phyloP scores from a whole-genome alignment of 2,888 invertebrate genomes.

The Quadroppia sp. region DNA sequence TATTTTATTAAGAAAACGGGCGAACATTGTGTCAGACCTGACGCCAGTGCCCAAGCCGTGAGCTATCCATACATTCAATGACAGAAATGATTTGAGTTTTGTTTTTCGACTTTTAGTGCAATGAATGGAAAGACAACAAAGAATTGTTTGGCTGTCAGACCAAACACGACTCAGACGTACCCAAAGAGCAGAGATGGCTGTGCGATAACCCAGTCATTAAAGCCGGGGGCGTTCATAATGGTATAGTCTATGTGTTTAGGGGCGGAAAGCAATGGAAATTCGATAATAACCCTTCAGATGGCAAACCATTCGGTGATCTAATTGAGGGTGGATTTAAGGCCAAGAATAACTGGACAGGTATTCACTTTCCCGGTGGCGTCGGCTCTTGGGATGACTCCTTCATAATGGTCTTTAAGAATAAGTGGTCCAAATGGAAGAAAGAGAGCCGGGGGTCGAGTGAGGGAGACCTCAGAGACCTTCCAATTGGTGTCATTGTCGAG shows the following conservation, averaged over 20 bases:
- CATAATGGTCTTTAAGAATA: neutral
- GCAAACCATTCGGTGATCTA: constrained; percentile 1
- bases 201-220: neutral
- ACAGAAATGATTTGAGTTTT: neutral
- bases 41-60: neutral
- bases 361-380: neutral
- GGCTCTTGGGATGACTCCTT: neutral
- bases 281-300: neutral
- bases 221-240: neutral
- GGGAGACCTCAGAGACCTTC: neutral
- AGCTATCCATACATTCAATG: neutral
- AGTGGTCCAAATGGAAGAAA: neutral
- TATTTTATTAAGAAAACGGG: neutral
- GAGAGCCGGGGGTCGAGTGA: neutral
- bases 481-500: neutral
- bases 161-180: neutral
- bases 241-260: neutral
- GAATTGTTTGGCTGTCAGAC: constrained; percentile 1
- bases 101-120: neutral
- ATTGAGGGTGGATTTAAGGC: neutral
- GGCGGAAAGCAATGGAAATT: constrained; percentile 11
- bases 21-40: constrained; percentile 11
- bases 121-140: constrained; percentile 17
- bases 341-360: neutral
- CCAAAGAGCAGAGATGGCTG: neutral